These are phyloP conservation scores for Cantharis flavilabris DNA, from an alignment of 2,888 invertebrate genomes.

Conservation along the genomic window DNA sequence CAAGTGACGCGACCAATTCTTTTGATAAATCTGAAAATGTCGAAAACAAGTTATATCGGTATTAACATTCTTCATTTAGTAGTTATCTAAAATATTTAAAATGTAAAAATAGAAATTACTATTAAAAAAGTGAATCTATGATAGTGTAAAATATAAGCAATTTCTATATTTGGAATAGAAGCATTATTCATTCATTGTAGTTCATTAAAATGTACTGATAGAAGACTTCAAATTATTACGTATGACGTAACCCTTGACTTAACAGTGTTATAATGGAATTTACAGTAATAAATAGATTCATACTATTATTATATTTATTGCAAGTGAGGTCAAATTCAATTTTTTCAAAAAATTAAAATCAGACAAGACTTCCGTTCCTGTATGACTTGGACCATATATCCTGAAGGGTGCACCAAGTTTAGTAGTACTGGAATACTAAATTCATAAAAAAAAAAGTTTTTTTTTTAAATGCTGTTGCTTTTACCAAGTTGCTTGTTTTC, in stretches of 20 bases:
- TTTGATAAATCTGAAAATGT: neutral
- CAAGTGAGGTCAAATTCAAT: neutral
- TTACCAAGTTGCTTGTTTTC: no score
- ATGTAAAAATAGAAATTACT: neutral
- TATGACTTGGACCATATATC: neutral
- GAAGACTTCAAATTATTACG: constrained; percentile 1
- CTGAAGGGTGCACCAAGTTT: neutral
- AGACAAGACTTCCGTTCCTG: neutral
- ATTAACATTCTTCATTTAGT: neutral
- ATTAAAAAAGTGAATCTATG: neutral
- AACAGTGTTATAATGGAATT: neutral
- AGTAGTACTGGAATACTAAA: no score
- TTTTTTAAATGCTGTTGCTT: no score
- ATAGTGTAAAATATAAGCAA: neutral
- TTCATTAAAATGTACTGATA: neutral
- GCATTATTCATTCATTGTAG: neutral
- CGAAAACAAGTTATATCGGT: neutral
- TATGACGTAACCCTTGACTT: neutral
- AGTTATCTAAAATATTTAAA: neutral
- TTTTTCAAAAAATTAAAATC: neutral
- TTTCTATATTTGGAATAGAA: neutral
- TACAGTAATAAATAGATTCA: neutral
- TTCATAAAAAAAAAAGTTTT: no score
- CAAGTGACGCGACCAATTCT: no score
- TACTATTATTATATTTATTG: neutral